phyloP scores from a whole-genome alignment of 2,797 vertebrate species.

The Falco concolor region DNA sequence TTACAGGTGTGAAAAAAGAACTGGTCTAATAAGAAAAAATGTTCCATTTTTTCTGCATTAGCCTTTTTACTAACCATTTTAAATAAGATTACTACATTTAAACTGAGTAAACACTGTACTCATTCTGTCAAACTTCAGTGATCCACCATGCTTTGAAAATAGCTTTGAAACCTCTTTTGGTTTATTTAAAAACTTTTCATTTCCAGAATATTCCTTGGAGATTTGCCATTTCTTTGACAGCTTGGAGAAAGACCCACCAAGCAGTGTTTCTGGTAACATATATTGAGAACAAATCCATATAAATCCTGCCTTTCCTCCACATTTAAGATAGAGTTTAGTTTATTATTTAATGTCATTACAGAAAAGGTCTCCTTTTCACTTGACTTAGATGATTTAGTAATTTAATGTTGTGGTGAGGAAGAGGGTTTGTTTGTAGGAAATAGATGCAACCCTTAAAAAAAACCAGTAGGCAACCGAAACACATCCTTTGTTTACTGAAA shows the following conservation, averaged over 20 bases:
- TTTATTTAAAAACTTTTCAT: conserved; percentile 47
- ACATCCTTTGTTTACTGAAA: not conserved
- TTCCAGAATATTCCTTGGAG: conserved; percentile 27
- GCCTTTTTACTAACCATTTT: not conserved
- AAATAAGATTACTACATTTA: conserved; percentile 23
- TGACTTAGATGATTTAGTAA: conserved; percentile 18
- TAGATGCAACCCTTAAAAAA: not conserved
- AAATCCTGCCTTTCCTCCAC: conserved; percentile 6
- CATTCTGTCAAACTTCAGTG: conserved; percentile 49
- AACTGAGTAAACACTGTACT: conserved; percentile 52
- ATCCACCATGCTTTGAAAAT: conserved; percentile 44
- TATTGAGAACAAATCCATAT: conserved; percentile 14
- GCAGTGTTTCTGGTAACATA: not conserved
- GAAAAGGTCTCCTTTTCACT: conserved; percentile 19
- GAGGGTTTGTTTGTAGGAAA: conserved; percentile 26
- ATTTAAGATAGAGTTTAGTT: not conserved
- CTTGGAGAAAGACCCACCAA: not conserved
- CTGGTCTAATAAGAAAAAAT: not conserved
- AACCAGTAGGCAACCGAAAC: not conserved
- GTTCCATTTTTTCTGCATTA: not conserved
- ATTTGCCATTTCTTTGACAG: conserved; percentile 26
- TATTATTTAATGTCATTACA: conserved; percentile 31
- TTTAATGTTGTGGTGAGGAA: not conserved
- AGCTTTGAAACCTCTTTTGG: not conserved
- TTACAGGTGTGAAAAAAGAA: not conserved